Conservation (phyloP, 2,888 invertebrate species). For the Osmoderma eremita region DNA sequence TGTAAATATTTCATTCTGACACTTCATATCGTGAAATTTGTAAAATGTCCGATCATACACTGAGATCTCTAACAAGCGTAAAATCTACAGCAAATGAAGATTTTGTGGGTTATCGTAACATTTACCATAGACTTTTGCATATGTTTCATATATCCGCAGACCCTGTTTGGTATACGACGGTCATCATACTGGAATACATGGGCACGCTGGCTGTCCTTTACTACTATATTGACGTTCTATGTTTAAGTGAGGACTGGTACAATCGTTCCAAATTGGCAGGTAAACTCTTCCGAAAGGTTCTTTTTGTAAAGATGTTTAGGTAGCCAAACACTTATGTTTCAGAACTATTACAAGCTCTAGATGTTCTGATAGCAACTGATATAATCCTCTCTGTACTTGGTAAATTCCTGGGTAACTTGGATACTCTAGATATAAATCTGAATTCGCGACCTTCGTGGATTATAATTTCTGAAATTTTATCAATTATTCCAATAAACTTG, state of each 20-base stretch:
- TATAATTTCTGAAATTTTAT: constrained; percentile 40
- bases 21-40: not conserved
- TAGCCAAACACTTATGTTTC: constrained; percentile 21
- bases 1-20: constrained; percentile 2
- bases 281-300: not conserved
- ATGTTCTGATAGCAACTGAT: constrained; percentile 23
- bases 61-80: not conserved
- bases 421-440: constrained; percentile 15
- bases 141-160: constrained; percentile 23
- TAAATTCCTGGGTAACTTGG: constrained; percentile 7
- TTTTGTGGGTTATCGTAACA: constrained; percentile 10
- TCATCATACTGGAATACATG: constrained; percentile 21
- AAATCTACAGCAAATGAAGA: not conserved
- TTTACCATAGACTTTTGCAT: constrained; percentile 17
- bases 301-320: not conserved
- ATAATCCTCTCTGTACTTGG: constrained; percentile 27
- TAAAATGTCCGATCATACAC: not conserved
- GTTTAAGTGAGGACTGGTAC: not conserved
- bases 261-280: constrained; percentile 7
- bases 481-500: constrained; percentile 46
- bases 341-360: constrained; percentile 28
- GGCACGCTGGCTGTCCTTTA: constrained; percentile 5
- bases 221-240: constrained; percentile 5
- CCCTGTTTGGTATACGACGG: constrained; percentile 33
- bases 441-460: constrained; percentile 33